phyloP scores from a whole-genome alignment of 2,113 vertebrate genomes.

The Mustelus asterias region DNA sequence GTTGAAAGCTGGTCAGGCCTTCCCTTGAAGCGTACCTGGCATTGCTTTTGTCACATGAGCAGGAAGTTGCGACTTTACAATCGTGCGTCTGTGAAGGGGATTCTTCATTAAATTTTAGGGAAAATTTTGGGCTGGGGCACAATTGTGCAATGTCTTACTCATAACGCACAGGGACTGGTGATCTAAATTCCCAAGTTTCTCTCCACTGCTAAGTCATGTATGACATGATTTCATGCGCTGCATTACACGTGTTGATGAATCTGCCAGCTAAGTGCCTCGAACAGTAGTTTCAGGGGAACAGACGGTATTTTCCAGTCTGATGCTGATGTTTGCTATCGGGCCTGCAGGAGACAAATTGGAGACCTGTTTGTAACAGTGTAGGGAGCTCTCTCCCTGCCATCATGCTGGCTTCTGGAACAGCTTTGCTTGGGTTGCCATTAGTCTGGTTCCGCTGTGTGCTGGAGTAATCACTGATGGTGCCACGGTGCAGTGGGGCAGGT shows the following conservation, averaged over 20 bases:
- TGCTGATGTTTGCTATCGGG: not conserved
- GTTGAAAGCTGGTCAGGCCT: not conserved
- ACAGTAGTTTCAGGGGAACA: not conserved
- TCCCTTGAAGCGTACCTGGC: not conserved
- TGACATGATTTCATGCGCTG: not conserved
- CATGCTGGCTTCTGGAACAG: not conserved
- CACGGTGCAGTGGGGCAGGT: not conserved
- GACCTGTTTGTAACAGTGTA: not conserved
- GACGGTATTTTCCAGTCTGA: not conserved
- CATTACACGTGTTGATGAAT: not conserved
- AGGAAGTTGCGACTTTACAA: not conserved
- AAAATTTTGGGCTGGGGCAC: not conserved
- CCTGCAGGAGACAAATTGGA: not conserved
- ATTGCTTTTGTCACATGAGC: not conserved
- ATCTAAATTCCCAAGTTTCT: not conserved
- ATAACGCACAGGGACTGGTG: not conserved
- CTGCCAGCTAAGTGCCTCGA: not conserved
- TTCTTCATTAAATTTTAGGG: not conserved
- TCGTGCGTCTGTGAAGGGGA: not conserved
- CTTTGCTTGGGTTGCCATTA: not conserved
- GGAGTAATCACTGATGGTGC: not conserved
- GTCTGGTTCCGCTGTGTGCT: not conserved
- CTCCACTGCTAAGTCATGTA: not conserved
- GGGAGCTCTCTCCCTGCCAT: not conserved
- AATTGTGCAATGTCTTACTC: slow-evolving; percentile 1